Evolutionary conservation across 92 coral and sea anemone species (phyloP).

Genomic region (Zoanthus sansibaricus): DNA sequence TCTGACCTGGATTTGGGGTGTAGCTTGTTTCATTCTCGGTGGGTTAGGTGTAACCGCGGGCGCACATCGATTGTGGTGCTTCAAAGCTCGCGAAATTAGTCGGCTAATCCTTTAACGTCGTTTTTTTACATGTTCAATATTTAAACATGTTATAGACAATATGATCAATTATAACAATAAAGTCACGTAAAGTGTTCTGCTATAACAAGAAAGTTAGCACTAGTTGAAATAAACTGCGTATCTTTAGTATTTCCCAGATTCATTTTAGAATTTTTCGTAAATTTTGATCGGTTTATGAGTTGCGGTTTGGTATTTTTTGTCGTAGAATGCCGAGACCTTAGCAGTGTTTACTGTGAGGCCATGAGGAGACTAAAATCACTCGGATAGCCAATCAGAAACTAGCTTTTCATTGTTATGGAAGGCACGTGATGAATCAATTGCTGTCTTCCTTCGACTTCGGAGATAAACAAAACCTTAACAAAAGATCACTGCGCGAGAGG

Average conservation of each 20-base stretch:
- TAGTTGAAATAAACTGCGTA: not conserved
- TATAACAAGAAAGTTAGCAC: not conserved
- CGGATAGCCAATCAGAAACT: slow-evolving; percentile 22
- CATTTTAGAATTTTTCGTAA: not conserved
- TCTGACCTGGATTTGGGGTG: too few relatives aligned
- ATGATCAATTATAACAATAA: not conserved
- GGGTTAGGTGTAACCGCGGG: too few relatives aligned
- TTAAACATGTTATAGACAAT: too few relatives aligned
- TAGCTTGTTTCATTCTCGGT: too few relatives aligned
- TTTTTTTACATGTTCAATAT: too few relatives aligned
- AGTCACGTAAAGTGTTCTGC: not conserved
- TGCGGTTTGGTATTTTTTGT: not conserved
- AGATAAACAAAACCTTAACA: slow-evolving; percentile 43
- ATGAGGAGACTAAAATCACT: not conserved
- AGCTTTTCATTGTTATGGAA: not conserved
- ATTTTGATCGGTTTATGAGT: not conserved
- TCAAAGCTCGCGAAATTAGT: too few relatives aligned
- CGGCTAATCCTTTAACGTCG: too few relatives aligned
- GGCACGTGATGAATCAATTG: slow-evolving; percentile 43
- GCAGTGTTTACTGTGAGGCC: not conserved
- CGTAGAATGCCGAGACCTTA: not conserved
- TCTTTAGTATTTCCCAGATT: not conserved
- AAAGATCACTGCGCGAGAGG: slow-evolving; percentile 15
- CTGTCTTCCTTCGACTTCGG: slow-evolving; percentile 27
- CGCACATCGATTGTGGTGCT: too few relatives aligned